Evolutionary conservation across 2,113 vertebrate species (phyloP).

Genomic region (Hiodon alosoides): DNA sequence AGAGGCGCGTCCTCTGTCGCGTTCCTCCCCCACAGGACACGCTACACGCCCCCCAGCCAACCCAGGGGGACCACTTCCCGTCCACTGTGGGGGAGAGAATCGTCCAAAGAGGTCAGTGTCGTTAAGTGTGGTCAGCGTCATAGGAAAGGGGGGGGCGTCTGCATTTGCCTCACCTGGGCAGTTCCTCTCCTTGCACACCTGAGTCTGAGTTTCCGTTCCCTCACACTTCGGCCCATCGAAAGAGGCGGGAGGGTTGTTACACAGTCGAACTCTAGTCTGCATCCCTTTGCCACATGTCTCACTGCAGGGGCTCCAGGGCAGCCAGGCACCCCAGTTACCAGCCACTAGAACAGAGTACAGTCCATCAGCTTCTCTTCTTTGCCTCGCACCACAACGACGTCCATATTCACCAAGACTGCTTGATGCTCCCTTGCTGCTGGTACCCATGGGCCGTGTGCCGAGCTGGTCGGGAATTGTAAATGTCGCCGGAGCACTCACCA

Average conservation of each 20-base stretch:
- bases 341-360: conserved; percentile 61
- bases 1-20: conserved; percentile 76
- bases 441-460: background rate
- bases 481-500: conserved; percentile 57
- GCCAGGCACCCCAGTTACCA: conserved; percentile 85
- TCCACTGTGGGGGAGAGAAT: conserved; percentile 66
- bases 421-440: background rate
- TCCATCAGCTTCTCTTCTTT: background rate
- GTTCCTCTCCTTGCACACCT: conserved; percentile 74
- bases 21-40: conserved; percentile 87
- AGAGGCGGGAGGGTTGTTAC: conserved; percentile 77
- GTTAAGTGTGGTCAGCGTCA: background rate
- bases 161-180: conserved; percentile 74
- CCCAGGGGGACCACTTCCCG: conserved; percentile 84
- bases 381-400: background rate
- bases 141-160: background rate
- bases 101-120: background rate
- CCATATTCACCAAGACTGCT: background rate
- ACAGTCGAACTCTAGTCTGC: conserved; percentile 75
- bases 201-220: conserved; percentile 75
- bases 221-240: conserved; percentile 69
- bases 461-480: background rate
- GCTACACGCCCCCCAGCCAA: conserved; percentile 82
- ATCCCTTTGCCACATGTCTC: conserved; percentile 79
- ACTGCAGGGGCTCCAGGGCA: conserved; percentile 82